These are phyloP conservation scores for Menidia menidia DNA, from an alignment of 2,797 vertebrate genomes.

Conservation along the genomic window DNA sequence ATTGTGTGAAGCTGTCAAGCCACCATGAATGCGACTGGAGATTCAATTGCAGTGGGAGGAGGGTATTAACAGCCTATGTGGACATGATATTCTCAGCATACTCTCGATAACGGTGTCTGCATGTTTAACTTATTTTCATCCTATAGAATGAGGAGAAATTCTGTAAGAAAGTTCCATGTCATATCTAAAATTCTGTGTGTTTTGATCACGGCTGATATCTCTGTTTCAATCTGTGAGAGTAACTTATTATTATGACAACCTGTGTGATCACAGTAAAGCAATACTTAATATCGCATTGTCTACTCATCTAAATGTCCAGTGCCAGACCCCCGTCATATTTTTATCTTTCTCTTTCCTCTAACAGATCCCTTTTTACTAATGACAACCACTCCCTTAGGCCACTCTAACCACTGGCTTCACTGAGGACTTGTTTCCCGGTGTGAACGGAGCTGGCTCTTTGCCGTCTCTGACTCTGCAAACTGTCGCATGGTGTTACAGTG, in stretches of 20 bases:
- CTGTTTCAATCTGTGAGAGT: background rate
- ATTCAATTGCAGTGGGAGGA: slow-evolving; percentile 65
- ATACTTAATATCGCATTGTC: background rate
- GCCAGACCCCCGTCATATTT: background rate
- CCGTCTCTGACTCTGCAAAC: slow-evolving; percentile 50
- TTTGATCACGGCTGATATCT: background rate
- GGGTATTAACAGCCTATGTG: slow-evolving; percentile 31
- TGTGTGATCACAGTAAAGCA: slow-evolving; percentile 3
- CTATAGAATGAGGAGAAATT: slow-evolving; percentile 18
- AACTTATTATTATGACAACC: background rate
- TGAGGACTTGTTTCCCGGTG: slow-evolving; percentile 46
- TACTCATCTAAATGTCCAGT: background rate
- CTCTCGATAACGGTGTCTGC: slow-evolving; percentile 48
- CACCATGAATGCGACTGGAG: slow-evolving; percentile 58
- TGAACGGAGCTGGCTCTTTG: slow-evolving; percentile 33
- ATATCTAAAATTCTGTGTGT: background rate
- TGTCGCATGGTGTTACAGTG: slow-evolving; percentile 47
- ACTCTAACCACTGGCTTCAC: slow-evolving; percentile 42
- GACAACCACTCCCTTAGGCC: slow-evolving; percentile 46
- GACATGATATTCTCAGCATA: slow-evolving; percentile 64
- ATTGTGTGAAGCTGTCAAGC: slow-evolving; percentile 68
- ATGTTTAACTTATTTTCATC: slow-evolving; percentile 23
- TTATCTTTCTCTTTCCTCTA: background rate
- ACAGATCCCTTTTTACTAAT: slow-evolving; percentile 40
- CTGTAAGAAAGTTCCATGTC: background rate